Conservation (phyloP, 2,888 invertebrate genomes). For the Ditula angustiorana region DNA sequence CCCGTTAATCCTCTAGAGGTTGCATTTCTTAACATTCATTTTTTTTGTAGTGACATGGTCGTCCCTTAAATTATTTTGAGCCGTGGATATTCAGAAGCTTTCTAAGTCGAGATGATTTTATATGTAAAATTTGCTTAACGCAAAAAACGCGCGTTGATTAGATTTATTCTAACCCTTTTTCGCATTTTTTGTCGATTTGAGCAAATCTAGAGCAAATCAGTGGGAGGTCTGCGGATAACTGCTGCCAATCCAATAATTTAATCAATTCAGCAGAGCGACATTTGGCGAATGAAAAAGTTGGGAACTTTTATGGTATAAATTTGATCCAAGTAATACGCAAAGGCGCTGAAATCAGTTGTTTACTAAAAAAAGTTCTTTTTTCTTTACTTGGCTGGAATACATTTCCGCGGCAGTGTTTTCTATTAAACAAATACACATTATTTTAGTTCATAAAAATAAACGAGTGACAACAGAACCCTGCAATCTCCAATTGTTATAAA, state of each 20-base stretch:
- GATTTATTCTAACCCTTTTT: not conserved
- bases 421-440: not conserved
- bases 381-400: not conserved
- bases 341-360: not conserved
- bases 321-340: slow-evolving; percentile 18
- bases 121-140: not conserved
- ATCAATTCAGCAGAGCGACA: slow-evolving; percentile 22
- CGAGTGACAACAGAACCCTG: not conserved
- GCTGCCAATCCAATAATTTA: slow-evolving; percentile 21
- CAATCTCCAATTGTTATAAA: not conserved
- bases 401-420: not conserved
- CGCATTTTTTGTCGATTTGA: slow-evolving; percentile 2
- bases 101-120: not conserved
- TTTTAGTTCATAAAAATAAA: not conserved
- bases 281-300: slow-evolving; percentile 17
- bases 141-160: not conserved
- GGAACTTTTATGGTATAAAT: slow-evolving; percentile 28
- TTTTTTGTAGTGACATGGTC: too few species aligned
- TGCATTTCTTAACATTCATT: too few species aligned
- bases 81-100: not conserved
- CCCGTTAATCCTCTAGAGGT: too few species aligned
- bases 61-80: too few species aligned
- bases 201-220: slow-evolving; percentile 23
- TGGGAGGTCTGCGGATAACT: slow-evolving; percentile 8
- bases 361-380: slow-evolving; percentile 13